Percentiles rank a stretch among this genome's conserved stretches.
These are phyloP conservation scores for Symphodus melops DNA, from an alignment of 2,113 vertebrate genomes.

Conservation along the genomic window DNA sequence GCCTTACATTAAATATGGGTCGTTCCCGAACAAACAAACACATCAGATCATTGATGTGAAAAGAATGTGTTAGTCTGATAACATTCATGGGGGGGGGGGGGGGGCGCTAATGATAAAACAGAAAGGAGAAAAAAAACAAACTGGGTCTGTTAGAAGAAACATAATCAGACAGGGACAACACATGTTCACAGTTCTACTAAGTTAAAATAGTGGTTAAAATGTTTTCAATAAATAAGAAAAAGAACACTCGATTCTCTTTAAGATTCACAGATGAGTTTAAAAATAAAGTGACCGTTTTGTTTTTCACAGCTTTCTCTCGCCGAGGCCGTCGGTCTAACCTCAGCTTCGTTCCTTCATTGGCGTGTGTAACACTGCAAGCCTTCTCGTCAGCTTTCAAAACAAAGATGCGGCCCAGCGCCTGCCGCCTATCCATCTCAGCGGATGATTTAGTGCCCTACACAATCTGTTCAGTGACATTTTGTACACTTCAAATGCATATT, in stretches of 20 bases:
- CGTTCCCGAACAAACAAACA: slow-evolving; percentile 34
- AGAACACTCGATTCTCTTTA: slow-evolving; percentile 35
- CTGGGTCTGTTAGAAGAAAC: slow-evolving; percentile 24
- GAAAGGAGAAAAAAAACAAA: not conserved
- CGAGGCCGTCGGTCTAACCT: slow-evolving; percentile 8
- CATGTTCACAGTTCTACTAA: slow-evolving; percentile 61
- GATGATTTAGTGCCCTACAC: slow-evolving; percentile 17
- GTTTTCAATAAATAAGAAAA: slow-evolving; percentile 55
- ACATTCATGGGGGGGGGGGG: slow-evolving; percentile 48
- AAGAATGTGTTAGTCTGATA: slow-evolving; percentile 35
- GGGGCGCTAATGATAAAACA: slow-evolving; percentile 19
- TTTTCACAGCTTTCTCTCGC: slow-evolving; percentile 66
- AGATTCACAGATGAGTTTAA: slow-evolving; percentile 62
- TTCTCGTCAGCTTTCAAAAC: not conserved
- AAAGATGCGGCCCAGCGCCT: slow-evolving; percentile 1
- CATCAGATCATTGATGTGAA: slow-evolving; percentile 19
- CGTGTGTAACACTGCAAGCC: slow-evolving; percentile 38
- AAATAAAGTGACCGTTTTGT: slow-evolving; percentile 55
- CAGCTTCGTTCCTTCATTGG: not conserved
- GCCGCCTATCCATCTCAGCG: not conserved
- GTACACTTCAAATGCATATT: slow-evolving; percentile 57
- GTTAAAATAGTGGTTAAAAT: slow-evolving; percentile 64
- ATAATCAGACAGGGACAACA: slow-evolving; percentile 36
- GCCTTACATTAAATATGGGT: slow-evolving; percentile 25
- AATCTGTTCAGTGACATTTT: slow-evolving; percentile 38